phyloP scores from a whole-genome alignment of 2,888 invertebrate species.

The Bombylius major region DNA sequence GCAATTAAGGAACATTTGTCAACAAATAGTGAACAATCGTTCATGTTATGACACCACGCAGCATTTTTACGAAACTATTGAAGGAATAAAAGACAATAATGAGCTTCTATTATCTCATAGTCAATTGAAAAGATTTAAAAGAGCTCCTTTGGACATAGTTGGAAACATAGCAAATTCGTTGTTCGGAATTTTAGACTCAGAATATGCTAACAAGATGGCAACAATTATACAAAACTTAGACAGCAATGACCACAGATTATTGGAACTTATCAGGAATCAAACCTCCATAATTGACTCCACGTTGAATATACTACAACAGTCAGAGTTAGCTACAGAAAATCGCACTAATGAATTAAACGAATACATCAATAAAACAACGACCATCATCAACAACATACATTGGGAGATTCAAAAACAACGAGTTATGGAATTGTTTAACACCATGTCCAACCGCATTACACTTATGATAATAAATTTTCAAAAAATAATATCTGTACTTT shows the following conservation, averaged over 20 bases:
- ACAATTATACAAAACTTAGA: background rate
- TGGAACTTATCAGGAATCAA: background rate
- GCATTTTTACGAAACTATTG: too few species aligned
- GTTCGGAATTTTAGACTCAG: slow-evolving; percentile 1
- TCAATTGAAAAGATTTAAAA: too few species aligned
- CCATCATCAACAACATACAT: too few species aligned
- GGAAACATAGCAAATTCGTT: background rate
- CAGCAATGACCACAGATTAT: background rate
- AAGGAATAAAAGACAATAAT: too few species aligned
- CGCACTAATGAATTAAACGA: too few species aligned
- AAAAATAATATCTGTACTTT: background rate
- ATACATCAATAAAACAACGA: too few species aligned
- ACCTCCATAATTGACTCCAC: slow-evolving; percentile 2
- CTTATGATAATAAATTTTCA: background rate
- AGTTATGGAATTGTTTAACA: background rate
- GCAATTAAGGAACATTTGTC: too few species aligned
- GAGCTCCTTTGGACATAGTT: background rate
- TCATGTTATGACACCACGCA: too few species aligned
- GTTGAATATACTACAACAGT: too few species aligned
- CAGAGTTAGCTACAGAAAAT: too few species aligned
- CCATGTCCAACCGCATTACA: background rate
- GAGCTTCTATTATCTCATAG: too few species aligned
- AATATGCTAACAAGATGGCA: background rate
- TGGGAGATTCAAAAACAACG: background rate
- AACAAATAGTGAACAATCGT: too few species aligned